phyloP scores from a whole-genome alignment of 2,888 invertebrate genomes.

The Hirtodrosophila cameraria region DNA sequence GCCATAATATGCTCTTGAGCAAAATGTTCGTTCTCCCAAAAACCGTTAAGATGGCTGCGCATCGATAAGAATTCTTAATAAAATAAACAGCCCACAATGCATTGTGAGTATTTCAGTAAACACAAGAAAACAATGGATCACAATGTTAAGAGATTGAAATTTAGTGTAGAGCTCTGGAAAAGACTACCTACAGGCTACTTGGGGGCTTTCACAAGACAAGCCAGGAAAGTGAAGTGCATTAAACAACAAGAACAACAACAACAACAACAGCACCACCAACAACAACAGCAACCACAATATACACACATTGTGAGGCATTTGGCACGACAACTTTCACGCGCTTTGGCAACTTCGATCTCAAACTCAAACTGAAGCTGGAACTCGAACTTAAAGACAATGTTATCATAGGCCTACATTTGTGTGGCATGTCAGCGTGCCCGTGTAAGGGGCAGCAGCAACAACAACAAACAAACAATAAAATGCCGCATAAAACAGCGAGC shows the following conservation, averaged over 20 bases:
- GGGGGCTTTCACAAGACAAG: constrained; percentile 25
- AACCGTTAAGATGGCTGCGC: constrained; percentile 39
- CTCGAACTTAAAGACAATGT: constrained; percentile 59
- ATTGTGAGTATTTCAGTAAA: constrained; percentile 43
- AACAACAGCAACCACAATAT: not conserved
- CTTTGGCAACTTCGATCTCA: constrained; percentile 40
- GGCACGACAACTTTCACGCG: constrained; percentile 71
- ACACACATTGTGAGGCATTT: constrained; percentile 40
- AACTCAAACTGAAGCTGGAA: no score
- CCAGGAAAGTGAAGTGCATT: constrained; percentile 50
- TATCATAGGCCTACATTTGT: constrained; percentile 77
- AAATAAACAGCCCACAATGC: constrained; percentile 1
- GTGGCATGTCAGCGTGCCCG: constrained; percentile 49
- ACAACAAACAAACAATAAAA: constrained; percentile 26
- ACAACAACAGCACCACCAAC: not conserved
- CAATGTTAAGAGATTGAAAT: constrained; percentile 12
- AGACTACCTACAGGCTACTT: constrained; percentile 20
- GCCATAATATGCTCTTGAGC: no score
- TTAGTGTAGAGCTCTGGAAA: constrained; percentile 1
- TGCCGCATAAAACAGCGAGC: constrained; percentile 52
- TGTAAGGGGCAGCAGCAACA: constrained; percentile 19
- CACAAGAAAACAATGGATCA: constrained; percentile 49
- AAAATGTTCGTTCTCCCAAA: constrained; percentile 13
- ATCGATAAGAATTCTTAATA: constrained; percentile 44
- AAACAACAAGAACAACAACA: constrained; percentile 14